Conservation (phyloP, 1,140 invertebrate genomes). For the Pseudomyrmex pallidus region DNA sequence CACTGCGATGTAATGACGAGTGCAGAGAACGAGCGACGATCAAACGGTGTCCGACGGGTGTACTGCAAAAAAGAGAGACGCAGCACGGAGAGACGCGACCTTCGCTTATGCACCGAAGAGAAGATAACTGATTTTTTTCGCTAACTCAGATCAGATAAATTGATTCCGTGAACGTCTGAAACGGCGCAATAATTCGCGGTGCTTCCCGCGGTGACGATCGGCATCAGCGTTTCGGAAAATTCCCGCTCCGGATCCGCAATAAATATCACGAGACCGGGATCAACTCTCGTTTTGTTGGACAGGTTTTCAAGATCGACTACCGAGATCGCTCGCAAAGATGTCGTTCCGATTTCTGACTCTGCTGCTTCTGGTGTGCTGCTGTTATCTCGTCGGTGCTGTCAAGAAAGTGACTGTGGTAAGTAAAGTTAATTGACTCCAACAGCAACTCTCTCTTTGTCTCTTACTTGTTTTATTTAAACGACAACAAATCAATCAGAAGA, state of each 20-base stretch:
- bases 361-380: conserved; percentile 24
- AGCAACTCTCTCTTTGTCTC: too few relatives aligned
- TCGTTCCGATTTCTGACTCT: neutral
- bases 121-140: neutral
- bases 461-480: too few relatives aligned
- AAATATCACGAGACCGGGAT: conserved; percentile 1
- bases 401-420: conserved; percentile 57
- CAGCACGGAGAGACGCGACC: conserved; percentile 24
- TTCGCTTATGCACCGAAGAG: conserved; percentile 16
- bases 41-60: conserved; percentile 16
- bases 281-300: neutral
- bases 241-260: neutral
- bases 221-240: neutral
- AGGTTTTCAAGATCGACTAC: neutral
- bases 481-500: too few relatives aligned
- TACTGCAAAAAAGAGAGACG: neutral
- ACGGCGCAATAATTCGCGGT: too few relatives aligned
- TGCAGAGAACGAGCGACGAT: neutral
- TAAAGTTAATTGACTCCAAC: neutral
- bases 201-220: neutral
- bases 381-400: neutral
- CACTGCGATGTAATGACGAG: conserved; percentile 20
- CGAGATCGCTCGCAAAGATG: conserved; percentile 3
- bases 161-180: neutral
- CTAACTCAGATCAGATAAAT: neutral